phyloP scores from a whole-genome alignment of 1,140 invertebrate species.

The Aricia agestis region DNA sequence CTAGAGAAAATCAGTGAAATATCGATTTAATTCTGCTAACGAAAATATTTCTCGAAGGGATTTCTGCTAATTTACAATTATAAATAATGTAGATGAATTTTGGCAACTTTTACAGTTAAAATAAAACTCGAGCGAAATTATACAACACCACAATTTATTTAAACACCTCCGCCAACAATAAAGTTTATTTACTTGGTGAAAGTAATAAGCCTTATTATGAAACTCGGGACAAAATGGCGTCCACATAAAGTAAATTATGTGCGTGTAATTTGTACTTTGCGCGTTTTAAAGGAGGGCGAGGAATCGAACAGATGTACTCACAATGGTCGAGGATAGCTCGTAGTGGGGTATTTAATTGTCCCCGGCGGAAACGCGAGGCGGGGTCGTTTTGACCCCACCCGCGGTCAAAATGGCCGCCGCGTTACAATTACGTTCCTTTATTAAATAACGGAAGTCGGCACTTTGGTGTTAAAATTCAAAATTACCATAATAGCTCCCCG shows the following conservation, averaged over 20 bases:
- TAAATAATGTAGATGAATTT: not conserved
- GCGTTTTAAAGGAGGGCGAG: constrained; percentile 21
- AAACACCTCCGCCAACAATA: not conserved
- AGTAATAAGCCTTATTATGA: not conserved
- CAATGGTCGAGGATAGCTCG: constrained; percentile 49
- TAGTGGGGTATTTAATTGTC: constrained; percentile 73
- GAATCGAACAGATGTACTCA: constrained; percentile 49
- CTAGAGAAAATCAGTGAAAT: not conserved
- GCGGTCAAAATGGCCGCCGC: constrained; percentile 68
- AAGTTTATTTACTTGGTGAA: constrained; percentile 1
- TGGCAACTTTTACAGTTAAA: not conserved
- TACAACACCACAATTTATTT: not conserved
- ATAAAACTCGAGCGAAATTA: not conserved
- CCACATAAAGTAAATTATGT: constrained; percentile 9
- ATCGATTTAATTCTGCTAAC: not conserved
- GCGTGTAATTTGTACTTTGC: constrained; percentile 19
- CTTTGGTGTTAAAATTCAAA: constrained; percentile 47
- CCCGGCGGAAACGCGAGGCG: constrained; percentile 69
- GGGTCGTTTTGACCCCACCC: constrained; percentile 68
- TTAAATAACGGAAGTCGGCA: constrained; percentile 50
- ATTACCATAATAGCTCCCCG: constrained; percentile 38
- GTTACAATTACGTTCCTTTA: constrained; percentile 63
- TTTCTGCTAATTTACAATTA: not conserved
- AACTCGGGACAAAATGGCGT: not conserved
- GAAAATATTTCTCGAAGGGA: not conserved